Base-by-base conservation (phyloP, 2,888 invertebrate genomes). In the Cantharis rustica region DNA sequence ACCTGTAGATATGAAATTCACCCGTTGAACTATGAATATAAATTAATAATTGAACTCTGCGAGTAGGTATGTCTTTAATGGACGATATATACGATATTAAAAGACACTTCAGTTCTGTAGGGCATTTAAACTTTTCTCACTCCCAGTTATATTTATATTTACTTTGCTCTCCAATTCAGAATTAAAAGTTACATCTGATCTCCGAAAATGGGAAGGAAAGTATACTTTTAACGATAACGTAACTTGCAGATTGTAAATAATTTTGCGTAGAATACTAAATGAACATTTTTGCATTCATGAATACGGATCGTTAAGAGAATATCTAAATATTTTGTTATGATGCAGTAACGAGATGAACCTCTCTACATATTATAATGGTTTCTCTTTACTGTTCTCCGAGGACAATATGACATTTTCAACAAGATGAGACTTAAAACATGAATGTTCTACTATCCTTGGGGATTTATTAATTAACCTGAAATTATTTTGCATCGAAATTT, bases 351-450 rank as follows among this genome's bases (percentile, higher is more conserved):
- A 74, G 69, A 16, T 69, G 69, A 69, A 66, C 68, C 69, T 64
- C 66, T 63, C 63, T 74, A 31, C 74, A 74, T 62, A 64, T 23
- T 23, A 23, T 74, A 74, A 70, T 74, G 69, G 74, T 47, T 47
- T 70, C 69, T 74, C 74, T 70, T 74, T 74, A 74, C 74, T 74
- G 69, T 63, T 63, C 74, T 31, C 74, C 16, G 20, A 26, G 63
- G 74, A 70, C 62, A 70, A 64, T 17, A 27, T 64, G 63, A 64
- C 70, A 70, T 62, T 74, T 70, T 47, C 69, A 63, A 20, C 63
- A 70, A 73, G 69, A 68, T 64, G 70, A 31, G 62, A 17, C 69
- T 15, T 69, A 66, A 66, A 66, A 66, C 64, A 66, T 66, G 64
- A 66, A 66, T 66, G 64, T 66, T 66, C 11, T 23, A 13, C 9